Conservation (phyloP, 2,888 invertebrate genomes). For the Criorhina ranunculi region DNA sequence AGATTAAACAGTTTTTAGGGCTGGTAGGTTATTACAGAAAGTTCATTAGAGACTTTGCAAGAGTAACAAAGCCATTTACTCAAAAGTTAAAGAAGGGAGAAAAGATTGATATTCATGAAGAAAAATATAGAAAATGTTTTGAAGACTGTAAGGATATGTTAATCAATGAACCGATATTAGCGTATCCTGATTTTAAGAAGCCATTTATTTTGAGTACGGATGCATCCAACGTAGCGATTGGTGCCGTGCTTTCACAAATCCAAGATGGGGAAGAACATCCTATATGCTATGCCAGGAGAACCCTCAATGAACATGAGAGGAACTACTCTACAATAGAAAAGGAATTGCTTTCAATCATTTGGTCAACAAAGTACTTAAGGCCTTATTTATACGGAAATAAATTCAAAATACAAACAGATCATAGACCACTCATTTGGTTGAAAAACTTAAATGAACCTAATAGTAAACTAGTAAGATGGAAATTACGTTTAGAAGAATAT, state of each 20-base stretch:
- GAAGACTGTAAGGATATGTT: conserved; percentile 63
- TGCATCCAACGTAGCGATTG: conserved; percentile 78
- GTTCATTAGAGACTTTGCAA: conserved; percentile 63
- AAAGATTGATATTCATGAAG: conserved; percentile 61
- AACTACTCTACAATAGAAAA: not conserved
- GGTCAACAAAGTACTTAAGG: not conserved
- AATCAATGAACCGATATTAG: conserved; percentile 53
- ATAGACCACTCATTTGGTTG: too few species aligned
- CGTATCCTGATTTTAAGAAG: conserved; percentile 70
- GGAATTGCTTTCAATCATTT: not conserved
- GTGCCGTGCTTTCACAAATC: conserved; percentile 78
- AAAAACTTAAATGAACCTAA: not conserved
- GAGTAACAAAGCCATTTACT: conserved; percentile 60
- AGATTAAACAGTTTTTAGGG: conserved; percentile 53
- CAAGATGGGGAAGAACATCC: conserved; percentile 71
- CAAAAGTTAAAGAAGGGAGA: conserved; percentile 61
- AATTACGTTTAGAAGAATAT: not conserved
- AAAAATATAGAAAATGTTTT: conserved; percentile 55
- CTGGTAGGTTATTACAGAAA: conserved; percentile 65
- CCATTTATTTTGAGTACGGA: conserved; percentile 79
- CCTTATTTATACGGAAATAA: not conserved
- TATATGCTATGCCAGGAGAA: conserved; percentile 79
- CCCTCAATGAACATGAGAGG: conserved; percentile 70
- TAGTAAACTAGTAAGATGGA: too few species aligned
- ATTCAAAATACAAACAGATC: not conserved